phyloP scores from a whole-genome alignment of 2,797 vertebrate genomes.

The Megalops cyprinoides region DNA sequence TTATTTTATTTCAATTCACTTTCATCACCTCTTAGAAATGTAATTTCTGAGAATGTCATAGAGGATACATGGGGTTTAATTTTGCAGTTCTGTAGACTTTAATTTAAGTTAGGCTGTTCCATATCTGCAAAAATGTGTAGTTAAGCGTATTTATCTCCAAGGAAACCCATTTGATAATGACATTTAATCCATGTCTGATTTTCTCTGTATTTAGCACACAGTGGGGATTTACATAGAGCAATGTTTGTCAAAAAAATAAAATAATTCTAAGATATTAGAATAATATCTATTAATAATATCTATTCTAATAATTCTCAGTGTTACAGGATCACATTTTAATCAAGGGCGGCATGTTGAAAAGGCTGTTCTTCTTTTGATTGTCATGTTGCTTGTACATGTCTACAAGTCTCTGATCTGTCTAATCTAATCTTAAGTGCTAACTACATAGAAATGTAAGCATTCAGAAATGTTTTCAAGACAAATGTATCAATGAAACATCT shows the following conservation, averaged over 20 bases:
- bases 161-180: conserved; percentile 34
- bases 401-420: not conserved
- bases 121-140: not conserved
- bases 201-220: conserved; percentile 20
- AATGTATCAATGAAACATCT: no score
- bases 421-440: not conserved
- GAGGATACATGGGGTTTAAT: not conserved
- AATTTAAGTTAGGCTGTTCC: not conserved
- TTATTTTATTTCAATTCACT: not conserved
- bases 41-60: not conserved
- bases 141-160: conserved; percentile 29
- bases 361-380: no score
- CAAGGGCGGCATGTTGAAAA: not conserved
- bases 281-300: no score
- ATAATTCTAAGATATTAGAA: no score
- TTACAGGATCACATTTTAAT: conserved; percentile 17
- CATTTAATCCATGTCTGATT: conserved; percentile 32
- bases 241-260: conserved; percentile 26
- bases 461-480: no score
- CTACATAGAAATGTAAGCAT: not conserved
- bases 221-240: conserved; percentile 32
- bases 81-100: conserved; percentile 10
- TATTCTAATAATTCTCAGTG: conserved; percentile 6
- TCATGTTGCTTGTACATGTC: no score
- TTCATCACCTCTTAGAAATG: not conserved